Conservation (phyloP, 1,140 invertebrate genomes). For the Drosophila subobscura region DNA sequence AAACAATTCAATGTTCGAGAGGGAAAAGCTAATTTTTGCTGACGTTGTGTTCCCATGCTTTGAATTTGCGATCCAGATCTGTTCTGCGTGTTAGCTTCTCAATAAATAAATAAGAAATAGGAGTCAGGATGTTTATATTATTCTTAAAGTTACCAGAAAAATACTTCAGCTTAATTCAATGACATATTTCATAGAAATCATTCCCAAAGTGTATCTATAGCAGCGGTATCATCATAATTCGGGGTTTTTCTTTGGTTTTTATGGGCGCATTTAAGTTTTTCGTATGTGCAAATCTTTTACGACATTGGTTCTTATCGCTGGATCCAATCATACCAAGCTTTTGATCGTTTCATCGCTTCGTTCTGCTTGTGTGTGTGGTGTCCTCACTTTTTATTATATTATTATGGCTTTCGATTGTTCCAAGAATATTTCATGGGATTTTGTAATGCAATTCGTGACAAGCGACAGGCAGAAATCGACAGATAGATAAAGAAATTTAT, state of each 20-base stretch:
- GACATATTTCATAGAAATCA: too few relatives aligned
- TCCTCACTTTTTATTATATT: constrained; percentile 30
- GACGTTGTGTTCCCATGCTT: too few relatives aligned
- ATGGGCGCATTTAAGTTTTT: constrained; percentile 47
- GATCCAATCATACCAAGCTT: neutral
- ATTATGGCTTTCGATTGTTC: constrained; percentile 49
- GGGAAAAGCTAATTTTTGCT: too few relatives aligned
- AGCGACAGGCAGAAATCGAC: neutral
- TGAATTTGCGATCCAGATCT: too few relatives aligned
- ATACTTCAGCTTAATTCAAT: too few relatives aligned
- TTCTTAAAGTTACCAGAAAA: too few relatives aligned
- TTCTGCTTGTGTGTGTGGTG: neutral
- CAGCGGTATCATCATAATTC: too few relatives aligned
- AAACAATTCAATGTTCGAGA: too few relatives aligned
- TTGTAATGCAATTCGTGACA: constrained; percentile 16
- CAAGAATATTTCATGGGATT: constrained; percentile 33
- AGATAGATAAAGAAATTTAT: constrained; percentile 19
- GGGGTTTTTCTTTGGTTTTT: constrained; percentile 33
- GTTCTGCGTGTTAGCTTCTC: too few relatives aligned
- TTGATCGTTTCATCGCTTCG: constrained; percentile 25
- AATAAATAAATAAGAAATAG: too few relatives aligned
- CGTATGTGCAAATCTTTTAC: constrained; percentile 58
- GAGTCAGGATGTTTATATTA: too few relatives aligned
- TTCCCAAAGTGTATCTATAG: too few relatives aligned
- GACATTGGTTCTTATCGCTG: constrained; percentile 15